phyloP scores from a whole-genome alignment of 2,888 invertebrate species.

The Polyploca ridens region DNA sequence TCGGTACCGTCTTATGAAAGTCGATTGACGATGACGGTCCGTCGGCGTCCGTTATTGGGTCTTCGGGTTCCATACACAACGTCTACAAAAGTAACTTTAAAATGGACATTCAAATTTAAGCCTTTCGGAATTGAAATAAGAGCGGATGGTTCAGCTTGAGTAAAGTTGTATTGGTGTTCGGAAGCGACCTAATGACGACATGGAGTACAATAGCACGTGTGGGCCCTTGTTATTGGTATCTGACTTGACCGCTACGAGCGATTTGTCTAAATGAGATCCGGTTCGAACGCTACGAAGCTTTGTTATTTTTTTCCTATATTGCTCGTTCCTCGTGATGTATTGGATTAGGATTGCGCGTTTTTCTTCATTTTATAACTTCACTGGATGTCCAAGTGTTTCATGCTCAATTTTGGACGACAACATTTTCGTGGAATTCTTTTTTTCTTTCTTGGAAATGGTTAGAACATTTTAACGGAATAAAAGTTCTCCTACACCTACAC shows the following conservation, averaged over 20 bases:
- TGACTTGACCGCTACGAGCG: slow-evolving; percentile 83
- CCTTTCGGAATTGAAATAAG: slow-evolving; percentile 48
- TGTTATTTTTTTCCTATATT: slow-evolving; percentile 66
- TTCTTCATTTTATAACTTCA: slow-evolving; percentile 14
- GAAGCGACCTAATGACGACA: slow-evolving; percentile 81
- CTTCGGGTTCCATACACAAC: slow-evolving; percentile 52
- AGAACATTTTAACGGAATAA: neutral
- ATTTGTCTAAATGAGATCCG: slow-evolving; percentile 85
- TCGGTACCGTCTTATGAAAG: slow-evolving; percentile 53
- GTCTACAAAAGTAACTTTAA: slow-evolving; percentile 32
- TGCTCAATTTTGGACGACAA: neutral
- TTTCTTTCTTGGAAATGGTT: neutral
- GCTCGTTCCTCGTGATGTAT: slow-evolving; percentile 42
- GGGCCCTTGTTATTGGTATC: slow-evolving; percentile 82
- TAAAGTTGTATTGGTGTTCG: slow-evolving; percentile 56
- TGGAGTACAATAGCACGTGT: slow-evolving; percentile 80
- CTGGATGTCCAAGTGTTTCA: neutral
- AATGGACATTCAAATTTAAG: slow-evolving; percentile 40
- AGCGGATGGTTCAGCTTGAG: slow-evolving; percentile 41
- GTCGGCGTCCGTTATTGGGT: slow-evolving; percentile 68
- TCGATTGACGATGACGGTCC: slow-evolving; percentile 66
- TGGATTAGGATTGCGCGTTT: slow-evolving; percentile 31
- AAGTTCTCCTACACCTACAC: neutral
- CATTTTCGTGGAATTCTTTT: neutral
- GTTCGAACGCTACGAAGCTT: slow-evolving; percentile 56